phyloP scores from a whole-genome alignment of 2,888 invertebrate genomes.

The Pseudoips prasinana region DNA sequence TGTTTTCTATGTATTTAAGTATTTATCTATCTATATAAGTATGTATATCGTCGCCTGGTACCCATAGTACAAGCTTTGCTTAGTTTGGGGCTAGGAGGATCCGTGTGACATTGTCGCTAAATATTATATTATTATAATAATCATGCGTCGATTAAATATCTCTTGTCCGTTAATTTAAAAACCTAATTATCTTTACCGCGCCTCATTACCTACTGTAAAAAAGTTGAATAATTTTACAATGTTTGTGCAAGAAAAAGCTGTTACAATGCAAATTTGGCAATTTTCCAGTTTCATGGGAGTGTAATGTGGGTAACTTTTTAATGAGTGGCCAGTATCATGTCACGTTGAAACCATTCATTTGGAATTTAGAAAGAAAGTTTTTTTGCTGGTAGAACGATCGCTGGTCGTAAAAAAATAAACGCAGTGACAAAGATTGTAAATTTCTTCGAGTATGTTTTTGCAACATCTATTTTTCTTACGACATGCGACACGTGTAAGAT shows the following conservation, averaged over 20 bases:
- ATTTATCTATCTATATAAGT: no score
- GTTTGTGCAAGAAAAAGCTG: constrained; percentile 29
- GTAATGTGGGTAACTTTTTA: constrained; percentile 30
- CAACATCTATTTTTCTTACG: no score
- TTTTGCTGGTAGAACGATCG: background rate
- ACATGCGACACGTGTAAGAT: no score
- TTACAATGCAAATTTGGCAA: constrained; percentile 38
- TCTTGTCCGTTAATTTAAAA: constrained; percentile 15
- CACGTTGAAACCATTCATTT: constrained; percentile 15
- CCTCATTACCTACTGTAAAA: constrained; percentile 24
- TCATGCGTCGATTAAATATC: constrained; percentile 13
- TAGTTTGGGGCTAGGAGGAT: no score
- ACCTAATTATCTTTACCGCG: constrained; percentile 18
- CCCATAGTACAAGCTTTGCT: no score
- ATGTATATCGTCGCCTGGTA: no score
- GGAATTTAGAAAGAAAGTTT: constrained; percentile 2
- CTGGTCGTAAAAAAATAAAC: no score
- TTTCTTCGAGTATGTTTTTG: no score
- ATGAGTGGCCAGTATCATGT: constrained; percentile 21
- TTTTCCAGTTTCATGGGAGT: constrained; percentile 31
- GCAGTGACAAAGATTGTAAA: no score
- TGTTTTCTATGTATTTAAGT: no score
- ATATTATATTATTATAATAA: no score
- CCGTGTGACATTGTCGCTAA: no score
- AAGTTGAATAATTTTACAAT: constrained; percentile 24